A percentile compares a stretch with the other conserved stretches of the same genome.
phyloP scores from a whole-genome alignment of 2,113 vertebrate genomes.

The Chiloscyllium plagiosum region DNA sequence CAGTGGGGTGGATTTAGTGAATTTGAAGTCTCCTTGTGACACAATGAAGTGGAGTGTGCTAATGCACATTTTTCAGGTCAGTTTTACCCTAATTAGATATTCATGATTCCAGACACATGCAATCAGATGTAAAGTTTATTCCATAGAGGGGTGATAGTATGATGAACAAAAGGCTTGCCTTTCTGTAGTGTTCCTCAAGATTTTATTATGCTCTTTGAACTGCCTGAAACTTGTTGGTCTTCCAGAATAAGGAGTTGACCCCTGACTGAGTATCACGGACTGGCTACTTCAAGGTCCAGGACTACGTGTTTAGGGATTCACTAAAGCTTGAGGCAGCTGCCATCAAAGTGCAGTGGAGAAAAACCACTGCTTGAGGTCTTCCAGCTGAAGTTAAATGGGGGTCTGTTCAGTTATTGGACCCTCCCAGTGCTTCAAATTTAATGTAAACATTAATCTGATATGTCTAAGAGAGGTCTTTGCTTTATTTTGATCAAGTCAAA shows the following conservation, averaged over 20 bases:
- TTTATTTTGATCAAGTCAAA: too few species aligned
- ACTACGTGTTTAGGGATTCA: too few species aligned
- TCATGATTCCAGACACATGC: slow-evolving; percentile 24
- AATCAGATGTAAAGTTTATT: slow-evolving; percentile 8
- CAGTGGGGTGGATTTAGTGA: slow-evolving; percentile 8
- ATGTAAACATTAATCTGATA: too few species aligned
- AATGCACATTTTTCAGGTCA: neutral
- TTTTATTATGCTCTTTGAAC: too few species aligned
- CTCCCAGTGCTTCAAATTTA: too few species aligned
- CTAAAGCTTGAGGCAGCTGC: too few species aligned
- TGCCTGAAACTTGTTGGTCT: too few species aligned
- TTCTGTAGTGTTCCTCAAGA: neutral
- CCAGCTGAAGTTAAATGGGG: neutral
- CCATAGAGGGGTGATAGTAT: neutral
- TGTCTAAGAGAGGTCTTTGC: too few species aligned
- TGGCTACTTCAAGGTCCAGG: too few species aligned
- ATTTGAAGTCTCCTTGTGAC: neutral
- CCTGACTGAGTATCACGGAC: too few species aligned
- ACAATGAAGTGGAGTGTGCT: neutral
- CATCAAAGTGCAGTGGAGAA: neutral
- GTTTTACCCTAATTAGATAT: neutral
- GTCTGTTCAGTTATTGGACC: too few species aligned
- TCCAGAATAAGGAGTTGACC: too few species aligned
- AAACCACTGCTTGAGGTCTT: neutral
- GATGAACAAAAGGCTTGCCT: neutral